A percentile compares a stretch with the other conserved stretches of the same genome.
phyloP scores from a whole-genome alignment of 30 jellyfish, hydroid and myxozoan genomes.

The Pseudorhiza aurosa region DNA sequence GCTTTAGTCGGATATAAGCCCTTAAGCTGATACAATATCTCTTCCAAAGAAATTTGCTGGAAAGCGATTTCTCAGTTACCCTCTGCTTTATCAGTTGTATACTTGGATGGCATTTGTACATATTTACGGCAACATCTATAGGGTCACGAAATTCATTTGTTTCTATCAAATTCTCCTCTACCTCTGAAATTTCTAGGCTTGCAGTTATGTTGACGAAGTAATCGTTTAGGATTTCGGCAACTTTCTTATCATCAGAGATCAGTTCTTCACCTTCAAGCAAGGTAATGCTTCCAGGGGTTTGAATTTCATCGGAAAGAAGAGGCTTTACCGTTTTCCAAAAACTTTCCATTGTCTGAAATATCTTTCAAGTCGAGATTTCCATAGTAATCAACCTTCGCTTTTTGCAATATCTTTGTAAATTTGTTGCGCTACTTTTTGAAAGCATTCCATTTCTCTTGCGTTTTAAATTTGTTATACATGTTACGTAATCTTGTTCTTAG shows the following conservation, averaged over 20 bases:
- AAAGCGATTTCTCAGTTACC: neutral
- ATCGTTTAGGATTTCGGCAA: slow-evolving; percentile 11
- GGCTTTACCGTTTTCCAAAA: slow-evolving; percentile 23
- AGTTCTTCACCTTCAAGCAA: neutral
- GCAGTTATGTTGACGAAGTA: slow-evolving; percentile 27
- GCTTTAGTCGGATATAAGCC: slow-evolving; percentile 17
- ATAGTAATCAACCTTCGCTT: slow-evolving; percentile 11
- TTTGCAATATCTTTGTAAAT: slow-evolving; percentile 4
- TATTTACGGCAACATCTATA: slow-evolving; percentile 8
- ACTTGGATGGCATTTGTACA: slow-evolving; percentile 21
- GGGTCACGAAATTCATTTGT: neutral
- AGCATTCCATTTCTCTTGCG: slow-evolving; percentile 17
- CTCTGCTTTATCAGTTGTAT: neutral
- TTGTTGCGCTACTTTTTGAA: too few relatives aligned
- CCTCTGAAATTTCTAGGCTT: slow-evolving; percentile 3
- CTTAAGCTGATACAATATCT: neutral
- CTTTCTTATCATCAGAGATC: neutral
- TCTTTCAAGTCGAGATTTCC: slow-evolving; percentile 38
- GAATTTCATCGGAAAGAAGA: slow-evolving; percentile 8
- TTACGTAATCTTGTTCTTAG: too few relatives aligned
- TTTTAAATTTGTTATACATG: too few relatives aligned
- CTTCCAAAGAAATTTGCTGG: slow-evolving; percentile 10
- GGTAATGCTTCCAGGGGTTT: slow-evolving; percentile 7
- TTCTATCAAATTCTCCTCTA: slow-evolving; percentile 8
- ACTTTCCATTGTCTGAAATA: slow-evolving; percentile 6